Evolutionary conservation across 2,888 invertebrate genomes (phyloP).

Genomic region (Dryomyza anilis): DNA sequence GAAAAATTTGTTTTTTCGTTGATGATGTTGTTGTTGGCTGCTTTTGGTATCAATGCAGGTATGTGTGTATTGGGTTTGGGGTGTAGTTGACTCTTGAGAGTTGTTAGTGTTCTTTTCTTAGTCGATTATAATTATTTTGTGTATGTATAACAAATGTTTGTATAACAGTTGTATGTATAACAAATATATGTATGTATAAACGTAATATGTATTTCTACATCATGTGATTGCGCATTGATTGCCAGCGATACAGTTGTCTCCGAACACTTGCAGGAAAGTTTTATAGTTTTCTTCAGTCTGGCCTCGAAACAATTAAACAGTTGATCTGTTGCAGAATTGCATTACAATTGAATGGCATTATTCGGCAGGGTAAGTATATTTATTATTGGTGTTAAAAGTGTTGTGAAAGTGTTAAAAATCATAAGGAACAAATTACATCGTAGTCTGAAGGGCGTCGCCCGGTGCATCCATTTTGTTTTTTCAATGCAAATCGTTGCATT

Average conservation of each 20-base stretch:
- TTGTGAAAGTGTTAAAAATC: background rate
- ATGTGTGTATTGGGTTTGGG: background rate
- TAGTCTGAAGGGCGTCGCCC: background rate
- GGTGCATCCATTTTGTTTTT: conserved; percentile 9
- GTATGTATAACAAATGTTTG: background rate
- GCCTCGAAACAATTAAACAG: background rate
- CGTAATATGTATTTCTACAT: too few species aligned
- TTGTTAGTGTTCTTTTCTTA: background rate
- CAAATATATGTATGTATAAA: conserved; percentile 4
- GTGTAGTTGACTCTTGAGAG: background rate
- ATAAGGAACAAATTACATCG: too few species aligned
- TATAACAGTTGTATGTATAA: background rate
- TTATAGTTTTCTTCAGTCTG: background rate
- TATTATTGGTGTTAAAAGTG: too few species aligned
- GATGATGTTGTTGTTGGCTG: background rate
- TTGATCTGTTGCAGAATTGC: background rate
- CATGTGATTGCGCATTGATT: conserved; percentile 18
- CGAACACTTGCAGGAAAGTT: background rate
- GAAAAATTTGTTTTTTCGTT: background rate
- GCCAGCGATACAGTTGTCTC: background rate
- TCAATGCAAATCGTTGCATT: too few species aligned
- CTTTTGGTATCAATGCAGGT: too few species aligned
- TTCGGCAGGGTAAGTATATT: conserved; percentile 5
- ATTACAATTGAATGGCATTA: background rate
- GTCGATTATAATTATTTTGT: too few species aligned